phyloP scores from a whole-genome alignment of 1,140 invertebrate species.

The Drosophila prosaltans region DNA sequence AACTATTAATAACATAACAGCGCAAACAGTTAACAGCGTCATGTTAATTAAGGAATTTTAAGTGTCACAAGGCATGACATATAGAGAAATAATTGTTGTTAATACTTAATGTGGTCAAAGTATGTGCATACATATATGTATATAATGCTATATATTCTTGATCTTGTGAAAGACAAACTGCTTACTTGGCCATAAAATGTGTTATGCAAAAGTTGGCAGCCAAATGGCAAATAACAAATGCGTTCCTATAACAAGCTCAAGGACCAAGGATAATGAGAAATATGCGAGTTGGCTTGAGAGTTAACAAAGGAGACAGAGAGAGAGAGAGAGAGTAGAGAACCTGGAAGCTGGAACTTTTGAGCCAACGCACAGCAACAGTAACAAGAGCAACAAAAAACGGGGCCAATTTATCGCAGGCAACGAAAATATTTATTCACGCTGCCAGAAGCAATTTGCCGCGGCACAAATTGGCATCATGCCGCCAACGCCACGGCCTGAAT shows the following conservation, averaged over 20 bases:
- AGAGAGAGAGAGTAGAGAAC: not conserved
- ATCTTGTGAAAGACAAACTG: conserved; percentile 3
- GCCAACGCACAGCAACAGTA: not conserved
- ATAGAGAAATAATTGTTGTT: too few species aligned
- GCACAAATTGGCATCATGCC: conserved; percentile 36
- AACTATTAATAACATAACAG: too few species aligned
- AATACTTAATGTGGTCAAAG: too few species aligned
- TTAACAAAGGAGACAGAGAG: not conserved
- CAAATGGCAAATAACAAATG: conserved; percentile 23
- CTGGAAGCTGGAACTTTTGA: conserved; percentile 1
- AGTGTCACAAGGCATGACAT: too few species aligned
- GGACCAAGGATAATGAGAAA: conserved; percentile 9
- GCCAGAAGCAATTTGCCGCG: conserved; percentile 40
- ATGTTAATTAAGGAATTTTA: too few species aligned
- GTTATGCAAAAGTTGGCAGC: conserved; percentile 23
- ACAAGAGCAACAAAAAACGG: not conserved
- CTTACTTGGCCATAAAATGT: conserved; percentile 24
- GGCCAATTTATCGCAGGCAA: conserved; percentile 34
- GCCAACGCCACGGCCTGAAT: not conserved
- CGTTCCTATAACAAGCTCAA: conserved; percentile 1
- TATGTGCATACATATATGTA: not conserved
- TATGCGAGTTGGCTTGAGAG: not conserved
- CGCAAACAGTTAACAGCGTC: too few species aligned
- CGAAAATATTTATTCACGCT: conserved; percentile 37
- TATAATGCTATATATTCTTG: not conserved